These are phyloP conservation scores for Corythornis madagascariensis DNA, from an alignment of 2,113 vertebrate genomes.

Conservation along the genomic window DNA sequence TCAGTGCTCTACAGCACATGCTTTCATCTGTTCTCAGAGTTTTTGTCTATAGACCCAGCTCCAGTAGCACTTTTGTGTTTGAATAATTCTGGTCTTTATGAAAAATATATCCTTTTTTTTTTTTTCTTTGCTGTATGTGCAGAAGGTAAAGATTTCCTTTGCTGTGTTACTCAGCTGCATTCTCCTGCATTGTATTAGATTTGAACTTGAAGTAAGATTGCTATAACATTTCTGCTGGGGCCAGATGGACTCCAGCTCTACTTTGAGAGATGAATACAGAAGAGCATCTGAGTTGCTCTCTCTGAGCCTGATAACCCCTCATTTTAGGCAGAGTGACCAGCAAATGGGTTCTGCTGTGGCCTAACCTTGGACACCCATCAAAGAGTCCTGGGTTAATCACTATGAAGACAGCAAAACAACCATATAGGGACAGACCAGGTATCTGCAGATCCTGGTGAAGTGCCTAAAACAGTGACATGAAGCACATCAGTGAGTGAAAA, in stretches of 20 bases:
- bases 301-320: not conserved
- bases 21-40: not conserved
- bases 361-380: not conserved
- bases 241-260: not conserved
- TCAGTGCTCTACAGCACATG: fast-evolving
- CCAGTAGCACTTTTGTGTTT: not conserved
- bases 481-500: not conserved
- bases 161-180: not conserved
- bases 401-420: not conserved
- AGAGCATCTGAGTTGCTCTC: not conserved
- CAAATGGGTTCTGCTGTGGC: not conserved
- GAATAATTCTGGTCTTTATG: not conserved
- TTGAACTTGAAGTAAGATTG: not conserved
- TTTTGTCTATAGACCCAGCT: not conserved
- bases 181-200: fast-evolving
- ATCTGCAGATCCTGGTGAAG: not conserved
- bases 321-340: not conserved
- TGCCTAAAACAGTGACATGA: not conserved
- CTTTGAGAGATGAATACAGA: fast-evolving
- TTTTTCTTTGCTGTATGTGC: not conserved
- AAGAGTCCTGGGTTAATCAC: not conserved
- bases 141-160: not conserved
- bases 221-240: not conserved
- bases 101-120: not conserved
- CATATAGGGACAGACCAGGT: not conserved